Evolutionary conservation across 2,113 vertebrate species (phyloP).

Genomic region (Melanerpes formicivorus): DNA sequence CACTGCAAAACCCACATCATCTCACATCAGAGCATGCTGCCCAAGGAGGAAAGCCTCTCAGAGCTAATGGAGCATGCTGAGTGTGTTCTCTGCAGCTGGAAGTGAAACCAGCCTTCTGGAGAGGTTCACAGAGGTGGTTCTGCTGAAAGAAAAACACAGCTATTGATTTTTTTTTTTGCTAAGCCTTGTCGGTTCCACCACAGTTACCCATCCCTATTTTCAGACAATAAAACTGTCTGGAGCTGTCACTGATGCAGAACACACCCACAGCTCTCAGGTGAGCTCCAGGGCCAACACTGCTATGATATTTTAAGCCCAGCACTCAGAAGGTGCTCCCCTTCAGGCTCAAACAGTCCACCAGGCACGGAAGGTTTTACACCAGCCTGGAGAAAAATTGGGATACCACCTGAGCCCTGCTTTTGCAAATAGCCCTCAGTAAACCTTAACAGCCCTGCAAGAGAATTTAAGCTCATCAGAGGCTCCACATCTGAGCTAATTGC

Average conservation of each 20-base stretch:
- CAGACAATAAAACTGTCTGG: background rate
- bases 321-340: background rate
- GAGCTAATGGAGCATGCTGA: background rate
- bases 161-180: background rate
- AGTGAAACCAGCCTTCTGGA: background rate
- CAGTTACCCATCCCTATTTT: background rate
- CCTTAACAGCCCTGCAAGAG: background rate
- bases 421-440: background rate
- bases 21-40: background rate
- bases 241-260: background rate
- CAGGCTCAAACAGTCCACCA: background rate
- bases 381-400: background rate
- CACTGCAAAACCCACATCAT: background rate
- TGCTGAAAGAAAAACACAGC: background rate
- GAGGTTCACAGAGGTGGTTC: background rate
- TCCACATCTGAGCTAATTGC: background rate
- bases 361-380: rapidly evolving
- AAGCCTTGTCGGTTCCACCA: background rate
- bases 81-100: background rate
- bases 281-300: background rate
- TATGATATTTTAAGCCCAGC: background rate
- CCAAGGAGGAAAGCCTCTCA: background rate
- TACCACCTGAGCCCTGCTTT: background rate
- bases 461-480: background rate
- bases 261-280: background rate